phyloP scores from a whole-genome alignment of 2,113 vertebrate species.

The Heterocephalus glaber region DNA sequence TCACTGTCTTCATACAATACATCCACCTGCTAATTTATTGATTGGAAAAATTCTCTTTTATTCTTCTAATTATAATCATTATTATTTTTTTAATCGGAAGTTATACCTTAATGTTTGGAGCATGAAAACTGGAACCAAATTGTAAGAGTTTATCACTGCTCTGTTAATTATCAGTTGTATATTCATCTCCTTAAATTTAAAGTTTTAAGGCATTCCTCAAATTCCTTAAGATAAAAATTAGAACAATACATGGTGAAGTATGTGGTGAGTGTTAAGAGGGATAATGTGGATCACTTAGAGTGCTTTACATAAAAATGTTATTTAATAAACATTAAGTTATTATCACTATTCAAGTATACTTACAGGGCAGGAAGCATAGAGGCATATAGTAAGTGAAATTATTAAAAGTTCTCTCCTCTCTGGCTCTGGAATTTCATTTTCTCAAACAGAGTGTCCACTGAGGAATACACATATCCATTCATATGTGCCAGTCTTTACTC shows the following conservation, averaged over 20 bases:
- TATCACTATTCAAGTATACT: not conserved
- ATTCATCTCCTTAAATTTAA: not conserved
- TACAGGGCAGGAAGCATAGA: not conserved
- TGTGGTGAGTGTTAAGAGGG: not conserved
- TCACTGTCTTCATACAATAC: not conserved
- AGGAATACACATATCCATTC: not conserved
- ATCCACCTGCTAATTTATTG: not conserved
- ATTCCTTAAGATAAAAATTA: not conserved
- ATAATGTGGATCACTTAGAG: not conserved
- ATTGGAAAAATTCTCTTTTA: not conserved
- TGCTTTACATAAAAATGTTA: not conserved
- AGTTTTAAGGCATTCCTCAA: not conserved
- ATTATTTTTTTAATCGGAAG: not conserved
- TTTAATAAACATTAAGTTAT: not conserved
- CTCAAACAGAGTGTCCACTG: not conserved
- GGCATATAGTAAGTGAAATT: not conserved
- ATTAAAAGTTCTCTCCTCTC: not conserved
- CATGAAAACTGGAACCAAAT: not conserved
- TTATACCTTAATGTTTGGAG: not conserved
- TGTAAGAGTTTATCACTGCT: not conserved
- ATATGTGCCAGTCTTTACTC: not conserved
- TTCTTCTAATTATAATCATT: not conserved
- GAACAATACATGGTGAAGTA: not conserved
- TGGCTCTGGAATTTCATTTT: not conserved
- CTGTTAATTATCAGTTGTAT: not conserved